These are phyloP conservation scores for Psittacus erithacus DNA, from an alignment of 2,113 vertebrate genomes.

Conservation along the genomic window DNA sequence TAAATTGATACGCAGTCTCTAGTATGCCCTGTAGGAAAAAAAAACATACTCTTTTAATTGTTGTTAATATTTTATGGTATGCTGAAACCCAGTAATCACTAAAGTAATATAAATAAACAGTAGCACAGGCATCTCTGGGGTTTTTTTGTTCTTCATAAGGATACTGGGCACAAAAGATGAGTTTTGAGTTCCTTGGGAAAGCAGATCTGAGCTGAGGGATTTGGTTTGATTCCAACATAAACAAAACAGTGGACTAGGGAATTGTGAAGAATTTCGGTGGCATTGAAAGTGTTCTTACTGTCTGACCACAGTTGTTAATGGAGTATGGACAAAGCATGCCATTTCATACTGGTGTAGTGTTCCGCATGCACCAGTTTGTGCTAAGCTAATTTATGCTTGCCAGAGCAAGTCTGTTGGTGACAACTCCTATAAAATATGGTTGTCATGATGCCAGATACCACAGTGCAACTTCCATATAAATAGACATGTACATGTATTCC, in stretches of 20 bases:
- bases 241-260: neutral
- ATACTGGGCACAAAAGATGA: neutral
- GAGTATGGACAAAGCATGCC: neutral
- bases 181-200: neutral
- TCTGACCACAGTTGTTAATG: neutral
- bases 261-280: neutral
- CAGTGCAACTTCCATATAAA: neutral
- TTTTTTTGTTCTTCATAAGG: neutral
- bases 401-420: neutral
- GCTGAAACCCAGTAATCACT: neutral
- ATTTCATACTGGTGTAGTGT: neutral
- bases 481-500: neutral
- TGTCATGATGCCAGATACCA: neutral
- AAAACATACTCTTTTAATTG: neutral
- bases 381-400: neutral
- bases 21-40: neutral
- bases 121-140: neutral
- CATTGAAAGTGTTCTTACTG: neutral
- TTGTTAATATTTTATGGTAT: constrained; percentile 11
- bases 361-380: neutral
- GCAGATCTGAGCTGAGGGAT: neutral
- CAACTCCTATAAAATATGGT: neutral
- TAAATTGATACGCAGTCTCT: neutral
- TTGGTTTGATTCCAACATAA: neutral
- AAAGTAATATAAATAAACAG: neutral